phyloP scores from a whole-genome alignment of 2,113 vertebrate genomes.

The Rousettus leschenaultii region DNA sequence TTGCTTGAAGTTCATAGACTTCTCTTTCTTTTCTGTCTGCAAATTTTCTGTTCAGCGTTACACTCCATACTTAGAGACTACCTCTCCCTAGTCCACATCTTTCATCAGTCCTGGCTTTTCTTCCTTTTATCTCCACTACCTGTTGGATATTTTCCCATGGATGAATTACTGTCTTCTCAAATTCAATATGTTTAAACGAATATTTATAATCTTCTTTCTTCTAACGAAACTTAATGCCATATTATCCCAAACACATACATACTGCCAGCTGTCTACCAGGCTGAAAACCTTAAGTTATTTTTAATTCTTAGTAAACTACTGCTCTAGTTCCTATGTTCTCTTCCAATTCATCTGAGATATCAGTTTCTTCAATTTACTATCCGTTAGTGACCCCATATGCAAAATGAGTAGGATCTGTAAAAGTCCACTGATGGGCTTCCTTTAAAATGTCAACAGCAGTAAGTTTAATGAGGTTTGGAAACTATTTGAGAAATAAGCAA shows the following conservation, averaged over 20 bases:
- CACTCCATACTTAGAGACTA: background rate
- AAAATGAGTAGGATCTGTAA: background rate
- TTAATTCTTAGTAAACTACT: background rate
- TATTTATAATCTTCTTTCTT: background rate
- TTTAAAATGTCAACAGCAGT: background rate
- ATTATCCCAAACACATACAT: background rate
- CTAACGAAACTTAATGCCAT: background rate
- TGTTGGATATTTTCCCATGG: background rate
- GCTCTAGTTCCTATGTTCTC: background rate
- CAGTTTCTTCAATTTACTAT: slow-evolving; percentile 36
- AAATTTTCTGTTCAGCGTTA: background rate
- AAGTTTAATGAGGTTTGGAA: background rate
- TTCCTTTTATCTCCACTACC: background rate
- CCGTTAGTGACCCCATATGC: background rate
- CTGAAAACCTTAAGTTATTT: background rate
- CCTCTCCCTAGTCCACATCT: background rate
- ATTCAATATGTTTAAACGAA: background rate
- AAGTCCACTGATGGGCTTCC: background rate
- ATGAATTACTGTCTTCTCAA: background rate
- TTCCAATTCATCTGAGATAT: background rate
- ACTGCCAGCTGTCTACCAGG: background rate
- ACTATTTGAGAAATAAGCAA: background rate
- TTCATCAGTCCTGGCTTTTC: background rate
- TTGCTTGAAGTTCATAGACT: background rate
- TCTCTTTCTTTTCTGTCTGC: background rate